Conservation (phyloP, 2,113 vertebrate species). For the Synchiropus splendidus region DNA sequence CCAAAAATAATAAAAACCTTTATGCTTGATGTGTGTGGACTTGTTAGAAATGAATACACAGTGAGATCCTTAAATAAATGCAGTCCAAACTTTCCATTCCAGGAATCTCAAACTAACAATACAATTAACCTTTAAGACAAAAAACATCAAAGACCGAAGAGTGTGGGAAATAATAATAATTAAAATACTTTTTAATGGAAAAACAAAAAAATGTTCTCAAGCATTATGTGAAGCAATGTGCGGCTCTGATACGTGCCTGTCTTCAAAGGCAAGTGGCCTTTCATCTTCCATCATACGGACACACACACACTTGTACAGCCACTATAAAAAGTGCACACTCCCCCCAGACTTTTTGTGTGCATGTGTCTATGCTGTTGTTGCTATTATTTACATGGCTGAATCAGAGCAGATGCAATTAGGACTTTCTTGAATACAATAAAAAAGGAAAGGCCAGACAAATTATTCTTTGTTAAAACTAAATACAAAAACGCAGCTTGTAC, state of each 20-base stretch:
- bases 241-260: constrained; percentile 23
- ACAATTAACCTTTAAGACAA: too few species aligned
- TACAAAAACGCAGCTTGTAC: not conserved
- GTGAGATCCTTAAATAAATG: too few species aligned
- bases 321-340: constrained; percentile 33
- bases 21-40: too few species aligned
- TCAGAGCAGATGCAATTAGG: constrained; percentile 23
- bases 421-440: constrained; percentile 4
- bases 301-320: not conserved
- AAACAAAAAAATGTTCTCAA: constrained; percentile 20
- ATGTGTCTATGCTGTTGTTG: too few species aligned
- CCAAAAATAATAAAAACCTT: constrained; percentile 4
- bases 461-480: constrained; percentile 10
- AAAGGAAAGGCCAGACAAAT: constrained; percentile 14
- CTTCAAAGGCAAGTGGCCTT: constrained; percentile 36
- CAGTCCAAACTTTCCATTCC: too few species aligned
- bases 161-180: too few species aligned
- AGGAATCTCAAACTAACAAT: too few species aligned
- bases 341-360: constrained; percentile 12
- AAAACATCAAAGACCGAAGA: too few species aligned
- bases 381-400: constrained; percentile 25
- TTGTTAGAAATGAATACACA: too few species aligned
- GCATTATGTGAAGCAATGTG: constrained; percentile 18
- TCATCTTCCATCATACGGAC: constrained; percentile 23
- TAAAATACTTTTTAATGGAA: not conserved